phyloP scores from a whole-genome alignment of 2,797 vertebrate genomes.

The Vultur gryphus region DNA sequence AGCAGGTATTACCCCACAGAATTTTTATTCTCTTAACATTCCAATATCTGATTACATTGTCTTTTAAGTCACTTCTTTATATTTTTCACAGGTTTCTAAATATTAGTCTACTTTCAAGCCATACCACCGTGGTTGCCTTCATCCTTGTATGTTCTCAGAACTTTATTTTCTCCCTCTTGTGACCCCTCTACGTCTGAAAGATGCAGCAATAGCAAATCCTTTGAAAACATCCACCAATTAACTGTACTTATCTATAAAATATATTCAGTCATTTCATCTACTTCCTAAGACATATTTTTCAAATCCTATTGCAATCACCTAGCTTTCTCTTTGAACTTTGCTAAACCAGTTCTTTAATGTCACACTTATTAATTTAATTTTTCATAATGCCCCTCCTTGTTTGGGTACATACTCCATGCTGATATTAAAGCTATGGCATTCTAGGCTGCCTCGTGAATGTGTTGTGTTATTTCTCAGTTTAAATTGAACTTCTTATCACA shows the following conservation, averaged over 20 bases:
- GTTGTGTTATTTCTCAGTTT: neutral
- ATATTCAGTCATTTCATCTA: neutral
- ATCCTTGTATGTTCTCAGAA: neutral
- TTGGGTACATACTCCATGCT: neutral
- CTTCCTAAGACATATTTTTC: neutral
- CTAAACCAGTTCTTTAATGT: neutral
- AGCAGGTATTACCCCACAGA: neutral
- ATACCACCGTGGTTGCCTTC: neutral
- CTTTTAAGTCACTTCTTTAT: neutral
- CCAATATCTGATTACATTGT: neutral
- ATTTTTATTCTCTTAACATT: neutral
- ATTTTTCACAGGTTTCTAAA: neutral
- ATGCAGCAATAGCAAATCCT: neutral
- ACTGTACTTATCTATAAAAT: neutral
- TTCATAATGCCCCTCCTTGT: neutral
- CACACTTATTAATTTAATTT: neutral
- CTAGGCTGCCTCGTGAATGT: rapidly evolving
- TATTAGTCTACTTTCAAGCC: neutral
- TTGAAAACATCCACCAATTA: slow-evolving; percentile 9
- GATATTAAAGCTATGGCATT: neutral
- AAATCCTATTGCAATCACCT: neutral
- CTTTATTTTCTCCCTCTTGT: neutral
- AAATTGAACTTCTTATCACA: neutral
- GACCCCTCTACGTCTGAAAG: neutral
- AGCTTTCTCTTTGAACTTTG: neutral